Evolutionary conservation across 2,888 invertebrate genomes (phyloP).

Genomic region (Drosophila cognata): DNA sequence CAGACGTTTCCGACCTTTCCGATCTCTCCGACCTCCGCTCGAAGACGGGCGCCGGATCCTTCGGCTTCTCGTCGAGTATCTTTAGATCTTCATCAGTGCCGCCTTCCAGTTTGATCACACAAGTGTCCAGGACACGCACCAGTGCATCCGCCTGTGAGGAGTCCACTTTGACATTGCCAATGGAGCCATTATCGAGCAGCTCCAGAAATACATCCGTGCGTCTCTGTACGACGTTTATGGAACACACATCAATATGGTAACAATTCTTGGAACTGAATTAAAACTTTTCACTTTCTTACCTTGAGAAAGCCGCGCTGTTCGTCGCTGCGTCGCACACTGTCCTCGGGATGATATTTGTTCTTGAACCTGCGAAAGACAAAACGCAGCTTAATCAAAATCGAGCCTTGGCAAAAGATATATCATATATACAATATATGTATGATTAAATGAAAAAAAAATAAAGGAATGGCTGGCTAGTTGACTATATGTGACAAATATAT

Average conservation of each 20-base stretch:
- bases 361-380: constrained; percentile 93
- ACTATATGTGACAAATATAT: background rate
- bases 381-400: background rate
- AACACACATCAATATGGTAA: background rate
- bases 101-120: constrained; percentile 98
- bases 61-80: constrained; percentile 90
- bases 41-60: constrained; percentile 62
- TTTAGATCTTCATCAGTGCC: constrained; percentile 95
- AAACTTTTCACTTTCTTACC: constrained; percentile 85
- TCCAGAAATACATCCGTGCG: constrained; percentile 96
- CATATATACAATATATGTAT: constrained; percentile 1
- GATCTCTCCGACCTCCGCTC: constrained; percentile 62
- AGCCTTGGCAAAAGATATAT: background rate
- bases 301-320: constrained; percentile 93
- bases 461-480: constrained; percentile 4
- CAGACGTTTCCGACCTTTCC: constrained; percentile 45
- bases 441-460: background rate
- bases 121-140: constrained; percentile 95
- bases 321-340: constrained; percentile 94
- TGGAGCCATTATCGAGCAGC: constrained; percentile 89
- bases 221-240: constrained; percentile 86
- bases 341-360: constrained; percentile 99
- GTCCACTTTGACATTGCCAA: constrained; percentile 93
- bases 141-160: constrained; percentile 93
- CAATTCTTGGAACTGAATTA: background rate